Evolutionary conservation across 2,888 invertebrate genomes (phyloP).

Genomic region (Cecidostiba fungosa): DNA sequence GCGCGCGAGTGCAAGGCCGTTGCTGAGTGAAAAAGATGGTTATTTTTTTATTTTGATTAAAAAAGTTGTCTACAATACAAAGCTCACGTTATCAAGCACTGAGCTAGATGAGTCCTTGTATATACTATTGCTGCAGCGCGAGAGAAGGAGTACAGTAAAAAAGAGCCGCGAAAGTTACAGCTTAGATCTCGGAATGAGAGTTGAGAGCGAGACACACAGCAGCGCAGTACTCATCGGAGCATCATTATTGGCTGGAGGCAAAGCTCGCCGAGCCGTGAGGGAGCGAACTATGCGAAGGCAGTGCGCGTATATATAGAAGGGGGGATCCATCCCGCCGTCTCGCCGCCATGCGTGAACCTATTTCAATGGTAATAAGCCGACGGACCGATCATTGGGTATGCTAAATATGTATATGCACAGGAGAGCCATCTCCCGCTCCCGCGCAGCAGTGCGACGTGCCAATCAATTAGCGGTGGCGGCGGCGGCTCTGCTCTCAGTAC

Average conservation of each 20-base stretch:
- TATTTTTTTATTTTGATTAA: not conserved
- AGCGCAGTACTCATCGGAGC: constrained; percentile 33
- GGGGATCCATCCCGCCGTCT: not conserved
- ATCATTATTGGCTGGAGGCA: constrained; percentile 53
- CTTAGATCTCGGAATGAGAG: not conserved
- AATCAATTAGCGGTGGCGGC: constrained; percentile 72
- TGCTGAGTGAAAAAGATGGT: not conserved
- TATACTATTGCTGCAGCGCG: too few species aligned
- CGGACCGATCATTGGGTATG: constrained; percentile 75
- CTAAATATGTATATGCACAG: constrained; percentile 74
- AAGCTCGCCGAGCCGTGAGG: constrained; percentile 35
- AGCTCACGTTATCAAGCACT: too few species aligned
- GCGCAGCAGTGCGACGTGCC: constrained; percentile 67
- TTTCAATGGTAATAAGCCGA: constrained; percentile 75
- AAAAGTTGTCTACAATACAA: not conserved
- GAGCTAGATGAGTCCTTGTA: too few species aligned
- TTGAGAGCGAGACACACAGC: too few species aligned
- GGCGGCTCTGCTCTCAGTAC: constrained; percentile 39
- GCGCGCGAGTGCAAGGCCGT: not conserved
- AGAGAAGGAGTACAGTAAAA: too few species aligned
- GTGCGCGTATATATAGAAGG: not conserved
- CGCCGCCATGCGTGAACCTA: constrained; percentile 62
- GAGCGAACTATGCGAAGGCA: not conserved
- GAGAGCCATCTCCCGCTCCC: constrained; percentile 61
- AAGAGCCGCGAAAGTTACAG: not conserved